Evolutionary conservation across 2,797 vertebrate species (phyloP).

Genomic region (Mus caroli): DNA sequence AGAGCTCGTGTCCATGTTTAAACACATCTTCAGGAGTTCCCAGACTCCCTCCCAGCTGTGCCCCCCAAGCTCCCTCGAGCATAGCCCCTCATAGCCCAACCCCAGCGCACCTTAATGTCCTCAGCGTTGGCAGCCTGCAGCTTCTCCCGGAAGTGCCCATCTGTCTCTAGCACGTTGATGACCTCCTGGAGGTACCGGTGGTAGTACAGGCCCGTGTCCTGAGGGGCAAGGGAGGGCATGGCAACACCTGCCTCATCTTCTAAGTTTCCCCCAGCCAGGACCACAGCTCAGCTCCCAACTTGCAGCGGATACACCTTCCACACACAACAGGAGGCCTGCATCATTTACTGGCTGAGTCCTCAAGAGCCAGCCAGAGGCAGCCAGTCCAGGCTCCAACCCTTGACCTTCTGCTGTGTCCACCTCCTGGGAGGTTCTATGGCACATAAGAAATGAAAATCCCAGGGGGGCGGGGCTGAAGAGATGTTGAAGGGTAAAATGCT

Average conservation of each 20-base stretch:
- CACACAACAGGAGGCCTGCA: not conserved
- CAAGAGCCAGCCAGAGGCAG: not conserved
- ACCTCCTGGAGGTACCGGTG: constrained; percentile 95
- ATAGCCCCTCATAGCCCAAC: accelerated
- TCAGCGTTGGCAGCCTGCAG: constrained; percentile 95
- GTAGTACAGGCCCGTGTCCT: constrained; percentile 96
- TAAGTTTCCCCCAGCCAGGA: not conserved
- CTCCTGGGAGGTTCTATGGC: not conserved
- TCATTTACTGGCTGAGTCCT: accelerated
- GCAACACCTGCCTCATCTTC: accelerated
- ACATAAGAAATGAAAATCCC: not conserved
- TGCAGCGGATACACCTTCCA: too few species aligned
- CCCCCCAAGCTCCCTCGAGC: not conserved
- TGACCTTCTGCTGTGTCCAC: not conserved
- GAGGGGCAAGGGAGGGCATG: not conserved
- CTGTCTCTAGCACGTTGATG: constrained; percentile 95
- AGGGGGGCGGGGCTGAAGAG: not conserved
- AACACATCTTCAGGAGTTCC: not conserved
- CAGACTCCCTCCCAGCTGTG: not conserved
- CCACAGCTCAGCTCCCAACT: accelerated
- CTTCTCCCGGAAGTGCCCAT: constrained; percentile 96
- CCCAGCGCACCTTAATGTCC: constrained; percentile 92
- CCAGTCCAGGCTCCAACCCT: not conserved
- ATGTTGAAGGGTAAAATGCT: too few species aligned
- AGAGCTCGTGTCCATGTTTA: accelerated